Base-by-base conservation (phyloP, 2,888 invertebrate genomes). In the Drosophila gaucha region DNA sequence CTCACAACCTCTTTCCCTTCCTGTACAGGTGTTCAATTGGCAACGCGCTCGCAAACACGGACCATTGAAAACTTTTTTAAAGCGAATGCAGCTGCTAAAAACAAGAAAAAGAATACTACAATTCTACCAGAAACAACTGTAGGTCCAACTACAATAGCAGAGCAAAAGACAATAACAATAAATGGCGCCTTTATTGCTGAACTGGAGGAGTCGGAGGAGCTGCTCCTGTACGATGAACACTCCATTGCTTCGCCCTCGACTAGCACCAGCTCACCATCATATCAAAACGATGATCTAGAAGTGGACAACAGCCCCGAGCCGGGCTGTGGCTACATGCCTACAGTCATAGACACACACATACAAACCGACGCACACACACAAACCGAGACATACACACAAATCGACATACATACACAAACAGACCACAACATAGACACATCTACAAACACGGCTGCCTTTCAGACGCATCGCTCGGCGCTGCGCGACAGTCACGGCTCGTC, bases 21-120 rank as follows among this genome's bases (percentile, higher is more conserved):
- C 8, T 22, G 64, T 58, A 20, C 47, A 90, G 90, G 89, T 62
- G 88, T 90, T 55, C 90, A 83, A 26, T 67, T 89, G 44, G 90
- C 90, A 26, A 91, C 91, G 35, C 89, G 90, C 52, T 90, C 90
- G 12, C 91, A 89, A 80, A 90, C 89, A 59, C 85, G 89, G 66
- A 90, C 90, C 39, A 91, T 90, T 52, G 90, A 91, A 62, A 87
- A 89, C 59, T 91, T 89, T 62, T 91, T 91, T 52, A 89, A 88
- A 82, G 84, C 87, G 22, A 90, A 83, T 64, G 77, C 80, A 69
- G 85, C 78, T 54, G 78, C 84, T 18, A 85, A 82, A 51, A 74
- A 63, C 35, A 67, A 73, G 51, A 57, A 65, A 64, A 78, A n/a
- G n/a, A n/a, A 54, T 50, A 67, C 55, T 8, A 47, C 31, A 18